Base-by-base conservation (phyloP, 2,797 vertebrate genomes). In the Leuciscus waleckii region DNA sequence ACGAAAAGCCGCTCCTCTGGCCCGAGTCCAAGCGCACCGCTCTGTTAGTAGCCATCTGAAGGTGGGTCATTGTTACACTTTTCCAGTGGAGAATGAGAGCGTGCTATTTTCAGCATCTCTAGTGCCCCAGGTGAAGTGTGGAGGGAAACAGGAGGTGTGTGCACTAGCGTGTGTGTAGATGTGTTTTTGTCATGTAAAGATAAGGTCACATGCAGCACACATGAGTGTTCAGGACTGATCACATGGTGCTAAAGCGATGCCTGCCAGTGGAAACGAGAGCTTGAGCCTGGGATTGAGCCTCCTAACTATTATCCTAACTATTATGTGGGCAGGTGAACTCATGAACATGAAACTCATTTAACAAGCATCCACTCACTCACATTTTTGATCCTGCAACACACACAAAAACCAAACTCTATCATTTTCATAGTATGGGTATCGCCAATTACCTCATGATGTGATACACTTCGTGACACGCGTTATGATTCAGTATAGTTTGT, bases 21-120 rank as follows among this genome's bases (percentile, higher is more conserved):
- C 86, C 58, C 39, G 17, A 29, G 75, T 86, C 90, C 90, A 89
- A 86, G 61, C 86, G 63, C 83, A 67, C 71, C 73, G 73, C 70
- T 69, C 78, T 84, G 83, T 71, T 79, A 86, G 85, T 85, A 87
- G 89, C 87, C 87, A 83, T 86, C 49, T 85, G 86, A 89, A 88
- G 90, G 86, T 88, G 90, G 90, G 90, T 90, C 88, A 89, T 87
- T 90, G 90, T 87, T 89, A 89, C 87, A 90, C 87, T 90, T 88
- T 88, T 81, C 56, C 84, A 87, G 86, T 79, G 65, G 80, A 89
- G 82, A 90, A 89, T 85, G 87, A 89, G 90, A 90, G 86, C 90
- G 46, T 79, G 87, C 90, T 90, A 90, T 90, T 90, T 87, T 90
- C 88, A 89, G 90, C 90, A 80, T 87, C 87, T 80, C 77, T 43